Base-by-base conservation (phyloP, 2,888 invertebrate genomes). In the Neoascia interrupta region DNA sequence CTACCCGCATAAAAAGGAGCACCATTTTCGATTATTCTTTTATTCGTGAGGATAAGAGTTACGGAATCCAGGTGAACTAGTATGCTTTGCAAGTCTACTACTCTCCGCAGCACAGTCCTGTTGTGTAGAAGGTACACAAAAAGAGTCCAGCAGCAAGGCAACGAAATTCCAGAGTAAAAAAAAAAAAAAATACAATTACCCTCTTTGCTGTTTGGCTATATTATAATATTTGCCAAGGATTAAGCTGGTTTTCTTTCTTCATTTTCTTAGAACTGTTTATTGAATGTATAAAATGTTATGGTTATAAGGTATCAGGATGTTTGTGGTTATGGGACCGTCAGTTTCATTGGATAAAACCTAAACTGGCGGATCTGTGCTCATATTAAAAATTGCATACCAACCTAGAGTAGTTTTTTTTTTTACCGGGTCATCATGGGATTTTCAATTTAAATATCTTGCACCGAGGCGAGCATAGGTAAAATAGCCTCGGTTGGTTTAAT, bases 181-280 rank as follows among this genome's bases (percentile, higher is more conserved):
- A 53, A 76, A 56, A 76, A 72, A 36, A 41, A 70, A 23, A 76
- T 60, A 76, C 63, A 76, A 72, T 76, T 66, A 61, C 72, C 36
- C n/a, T n/a, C n/a, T n/a, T 43, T 72, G 60, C 66, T 45, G 70
- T 64, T 37, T 51, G 36, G 49, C 45, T 60, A 53, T 51, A 49
- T 60, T 69, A 15, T n/a, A n/a, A n/a, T n/a, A n/a, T n/a, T n/a
- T n/a, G n/a, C n/a, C 11, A n/a, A 26, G 72, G 60, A 66, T 39
- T 60, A 72, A 53, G 34, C 8, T 39, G 16, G 23, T 19, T 53
- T 76, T 34, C 58, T 41, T 49, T 28, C 23, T 51, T 39, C 63
- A 21, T 45, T 76, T 31, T 37, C 18, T 15, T 41, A 45, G 8
- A 53, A 58, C 47, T 63, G 56, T 53, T 63, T 76, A 76, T 76